A percentile compares a stretch with the other conserved stretches of the same genome.
These are phyloP conservation scores for Choloepus hoffmanni DNA, from an alignment of 2,113 vertebrate species.

Conservation along the genomic window DNA sequence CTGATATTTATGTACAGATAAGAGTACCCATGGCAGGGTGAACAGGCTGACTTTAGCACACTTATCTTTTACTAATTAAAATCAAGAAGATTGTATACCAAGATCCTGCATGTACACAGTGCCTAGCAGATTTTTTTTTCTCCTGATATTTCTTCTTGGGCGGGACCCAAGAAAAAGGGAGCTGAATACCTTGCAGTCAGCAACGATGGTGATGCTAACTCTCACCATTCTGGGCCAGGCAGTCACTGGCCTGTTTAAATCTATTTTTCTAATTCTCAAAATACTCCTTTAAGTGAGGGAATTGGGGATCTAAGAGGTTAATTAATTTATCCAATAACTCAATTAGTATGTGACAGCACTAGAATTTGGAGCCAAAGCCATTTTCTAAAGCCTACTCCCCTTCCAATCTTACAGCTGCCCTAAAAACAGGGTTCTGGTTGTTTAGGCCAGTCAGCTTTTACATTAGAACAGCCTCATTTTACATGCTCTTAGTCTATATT, in stretches of 20 bases:
- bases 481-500: background rate
- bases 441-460: background rate
- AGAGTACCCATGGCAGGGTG: background rate
- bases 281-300: background rate
- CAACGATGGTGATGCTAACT: too few relatives aligned
- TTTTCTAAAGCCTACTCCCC: background rate
- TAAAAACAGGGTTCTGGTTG: rapidly evolving
- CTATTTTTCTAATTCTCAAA: conserved; percentile 41
- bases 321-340: background rate
- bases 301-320: background rate
- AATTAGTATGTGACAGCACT: background rate
- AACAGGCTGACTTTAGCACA: background rate
- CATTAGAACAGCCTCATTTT: background rate
- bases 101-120: rapidly evolving
- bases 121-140: background rate
- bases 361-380: background rate
- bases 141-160: background rate
- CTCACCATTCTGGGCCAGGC: background rate
- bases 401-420: background rate
- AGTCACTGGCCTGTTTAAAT: background rate
- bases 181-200: rapidly evolving
- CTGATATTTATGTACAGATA: background rate
- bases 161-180: background rate
- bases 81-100: background rate
- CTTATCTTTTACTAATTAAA: background rate